Percentiles rank a stretch among this genome's conserved stretches.
These are phyloP conservation scores for Omphaloscelis lunosa DNA, from an alignment of 2,888 invertebrate species.

Conservation along the genomic window DNA sequence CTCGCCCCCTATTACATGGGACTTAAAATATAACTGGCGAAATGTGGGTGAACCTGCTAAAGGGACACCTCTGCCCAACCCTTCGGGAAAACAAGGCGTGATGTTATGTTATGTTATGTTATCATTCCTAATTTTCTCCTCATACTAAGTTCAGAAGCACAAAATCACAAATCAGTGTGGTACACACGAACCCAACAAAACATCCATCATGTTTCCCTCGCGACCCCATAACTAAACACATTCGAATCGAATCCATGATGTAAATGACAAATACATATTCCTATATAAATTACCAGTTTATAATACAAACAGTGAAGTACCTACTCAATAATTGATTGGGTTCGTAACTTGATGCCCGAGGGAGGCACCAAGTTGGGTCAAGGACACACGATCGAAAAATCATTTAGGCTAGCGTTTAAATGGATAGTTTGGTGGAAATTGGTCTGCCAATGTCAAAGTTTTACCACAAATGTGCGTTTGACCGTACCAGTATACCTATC, in stretches of 20 bases:
- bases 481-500: background rate
- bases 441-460: background rate
- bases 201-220: slow-evolving; percentile 7
- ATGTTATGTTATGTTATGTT: too few relatives aligned
- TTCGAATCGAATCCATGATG: slow-evolving; percentile 50
- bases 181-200: slow-evolving; percentile 34
- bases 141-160: slow-evolving; percentile 10
- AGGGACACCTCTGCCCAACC: too few relatives aligned
- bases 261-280: slow-evolving; percentile 64
- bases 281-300: slow-evolving; percentile 58
- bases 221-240: slow-evolving; percentile 35
- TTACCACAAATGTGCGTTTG: background rate
- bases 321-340: slow-evolving; percentile 65
- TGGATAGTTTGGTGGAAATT: slow-evolving; percentile 47
- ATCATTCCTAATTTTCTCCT: background rate
- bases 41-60: too few relatives aligned
- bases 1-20: too few relatives aligned
- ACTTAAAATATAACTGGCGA: too few relatives aligned
- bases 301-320: slow-evolving; percentile 61
- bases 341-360: slow-evolving; percentile 54
- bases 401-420: slow-evolving; percentile 52
- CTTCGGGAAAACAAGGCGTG: too few relatives aligned
- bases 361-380: slow-evolving; percentile 55
- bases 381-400: slow-evolving; percentile 62
- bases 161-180: slow-evolving; percentile 17